Base-by-base conservation (phyloP, 2,797 vertebrate genomes). In the Trachops cirrhosus region DNA sequence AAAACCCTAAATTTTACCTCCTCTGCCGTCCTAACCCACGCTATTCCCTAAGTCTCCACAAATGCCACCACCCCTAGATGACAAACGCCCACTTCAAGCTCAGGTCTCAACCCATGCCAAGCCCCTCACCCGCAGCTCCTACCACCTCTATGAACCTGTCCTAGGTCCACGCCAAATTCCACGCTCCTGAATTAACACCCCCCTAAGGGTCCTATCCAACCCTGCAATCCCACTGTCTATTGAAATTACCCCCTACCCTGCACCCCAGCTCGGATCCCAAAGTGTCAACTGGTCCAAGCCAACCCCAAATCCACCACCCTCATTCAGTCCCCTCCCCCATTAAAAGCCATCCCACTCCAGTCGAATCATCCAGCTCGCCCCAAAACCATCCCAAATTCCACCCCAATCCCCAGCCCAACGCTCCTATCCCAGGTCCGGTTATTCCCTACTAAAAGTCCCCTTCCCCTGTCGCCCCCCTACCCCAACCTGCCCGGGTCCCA, bases 291-390 rank as follows among this genome's bases (percentile, higher is more conserved):
- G 85, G 84, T 93, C 78, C 62, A 68, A 80, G 91, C 93, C 91
- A 93, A 88, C 71, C 95, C 85, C 93, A 95, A 91, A 96, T 86
- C 48, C 93, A 75, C 75, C 94, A 89, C 86, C 95, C 64, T 71
- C 80, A 71, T 74, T 52, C 78, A 52, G 70, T 84, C 97, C 93
- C 94, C 96, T 97, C 95, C 96, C 96, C 96, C 97, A 97, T 92
- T 57, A 96, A 84, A 91, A 97, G 82, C 80, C 86, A 95, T 46
- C 96, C 94, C 93, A 78, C 64, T 83, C 73, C 54, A 71, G 89
- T 48, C 84, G 94, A 86, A 80, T 52, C 91, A 86, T 70, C 86
- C 94, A 59, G 75, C 82, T 96, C 79, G 41, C 90, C 90, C 75
- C 79, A 7, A 89, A 82, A 91, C 62, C 93, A 89, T 39, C 83